Conservation (phyloP, 2,888 invertebrate genomes). For the Pycnomerus fuliginosus region DNA sequence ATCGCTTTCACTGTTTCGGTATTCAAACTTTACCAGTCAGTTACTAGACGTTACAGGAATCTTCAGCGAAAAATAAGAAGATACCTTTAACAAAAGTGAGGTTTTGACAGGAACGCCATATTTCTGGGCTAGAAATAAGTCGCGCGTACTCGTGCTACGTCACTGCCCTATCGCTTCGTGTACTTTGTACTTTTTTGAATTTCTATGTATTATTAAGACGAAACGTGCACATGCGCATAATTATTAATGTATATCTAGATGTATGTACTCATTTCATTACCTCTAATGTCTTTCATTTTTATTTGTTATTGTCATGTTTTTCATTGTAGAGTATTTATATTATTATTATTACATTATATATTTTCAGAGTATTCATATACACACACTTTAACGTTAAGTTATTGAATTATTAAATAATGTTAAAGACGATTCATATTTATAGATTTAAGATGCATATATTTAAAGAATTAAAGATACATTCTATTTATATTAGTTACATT, state of each 20-base stretch:
- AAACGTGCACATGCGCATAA: slow-evolving; percentile 30
- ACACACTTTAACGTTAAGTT: slow-evolving; percentile 43
- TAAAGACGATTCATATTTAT: too few relatives aligned
- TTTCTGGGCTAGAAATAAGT: slow-evolving; percentile 4
- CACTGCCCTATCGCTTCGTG: slow-evolving; percentile 27
- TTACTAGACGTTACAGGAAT: neutral
- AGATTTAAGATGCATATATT: too few relatives aligned
- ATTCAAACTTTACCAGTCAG: slow-evolving; percentile 11
- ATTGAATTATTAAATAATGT: too few relatives aligned
- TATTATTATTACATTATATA: slow-evolving; percentile 41
- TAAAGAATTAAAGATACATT: slow-evolving; percentile 16
- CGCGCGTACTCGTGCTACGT: slow-evolving; percentile 10
- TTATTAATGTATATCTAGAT: slow-evolving; percentile 18
- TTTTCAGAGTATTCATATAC: slow-evolving; percentile 53
- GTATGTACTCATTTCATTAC: slow-evolving; percentile 41
- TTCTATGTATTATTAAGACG: slow-evolving; percentile 21
- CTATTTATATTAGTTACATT: slow-evolving; percentile 20
- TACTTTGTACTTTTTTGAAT: slow-evolving; percentile 27
- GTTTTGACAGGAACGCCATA: neutral
- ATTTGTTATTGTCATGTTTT: slow-evolving; percentile 27
- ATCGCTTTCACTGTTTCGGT: slow-evolving; percentile 12
- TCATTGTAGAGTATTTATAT: slow-evolving; percentile 41
- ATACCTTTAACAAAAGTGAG: slow-evolving; percentile 4
- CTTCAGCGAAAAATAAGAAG: neutral
- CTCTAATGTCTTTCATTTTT: slow-evolving; percentile 37